phyloP scores from a whole-genome alignment of 2,113 vertebrate genomes.

The Poeciliopsis turrubarensis region DNA sequence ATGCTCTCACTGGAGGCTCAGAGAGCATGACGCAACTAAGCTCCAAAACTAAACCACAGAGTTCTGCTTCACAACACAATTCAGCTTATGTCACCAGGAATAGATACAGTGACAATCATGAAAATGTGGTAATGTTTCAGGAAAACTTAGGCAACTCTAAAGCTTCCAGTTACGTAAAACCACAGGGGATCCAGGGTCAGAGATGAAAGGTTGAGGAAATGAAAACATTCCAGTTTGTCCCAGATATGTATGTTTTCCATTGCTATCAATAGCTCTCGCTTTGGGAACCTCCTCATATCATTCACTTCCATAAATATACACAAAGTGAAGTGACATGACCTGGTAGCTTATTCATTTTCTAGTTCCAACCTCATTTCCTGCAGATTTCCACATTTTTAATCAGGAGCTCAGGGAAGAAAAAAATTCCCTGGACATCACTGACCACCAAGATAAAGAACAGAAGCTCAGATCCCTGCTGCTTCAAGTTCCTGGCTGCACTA shows the following conservation, averaged over 20 bases:
- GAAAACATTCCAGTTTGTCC: slow-evolving; percentile 59
- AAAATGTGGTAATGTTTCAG: slow-evolving; percentile 33
- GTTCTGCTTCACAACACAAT: slow-evolving; percentile 30
- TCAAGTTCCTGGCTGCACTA: too few relatives aligned
- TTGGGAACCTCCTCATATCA: slow-evolving; percentile 57
- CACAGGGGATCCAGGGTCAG: slow-evolving; percentile 3
- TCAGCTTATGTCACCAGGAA: slow-evolving; percentile 61
- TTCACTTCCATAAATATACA: slow-evolving; percentile 46
- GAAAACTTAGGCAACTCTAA: not conserved
- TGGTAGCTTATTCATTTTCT: slow-evolving; percentile 8
- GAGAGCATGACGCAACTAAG: slow-evolving; percentile 38
- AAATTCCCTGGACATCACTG: not conserved
- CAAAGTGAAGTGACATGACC: not conserved
- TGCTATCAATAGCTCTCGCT: slow-evolving; percentile 61
- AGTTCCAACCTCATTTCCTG: slow-evolving; percentile 55
- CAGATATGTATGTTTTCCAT: slow-evolving; percentile 58
- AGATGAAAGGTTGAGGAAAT: slow-evolving; percentile 50
- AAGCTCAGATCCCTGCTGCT: too few relatives aligned
- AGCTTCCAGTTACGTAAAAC: slow-evolving; percentile 35
- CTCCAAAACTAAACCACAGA: slow-evolving; percentile 50
- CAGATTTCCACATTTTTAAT: slow-evolving; percentile 13
- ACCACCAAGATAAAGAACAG: too few relatives aligned
- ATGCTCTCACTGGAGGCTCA: slow-evolving; percentile 20
- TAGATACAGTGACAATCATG: slow-evolving; percentile 33
- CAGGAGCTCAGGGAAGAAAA: not conserved